Conservation (phyloP, 2,888 invertebrate genomes). For the Synergus laeviventris region DNA sequence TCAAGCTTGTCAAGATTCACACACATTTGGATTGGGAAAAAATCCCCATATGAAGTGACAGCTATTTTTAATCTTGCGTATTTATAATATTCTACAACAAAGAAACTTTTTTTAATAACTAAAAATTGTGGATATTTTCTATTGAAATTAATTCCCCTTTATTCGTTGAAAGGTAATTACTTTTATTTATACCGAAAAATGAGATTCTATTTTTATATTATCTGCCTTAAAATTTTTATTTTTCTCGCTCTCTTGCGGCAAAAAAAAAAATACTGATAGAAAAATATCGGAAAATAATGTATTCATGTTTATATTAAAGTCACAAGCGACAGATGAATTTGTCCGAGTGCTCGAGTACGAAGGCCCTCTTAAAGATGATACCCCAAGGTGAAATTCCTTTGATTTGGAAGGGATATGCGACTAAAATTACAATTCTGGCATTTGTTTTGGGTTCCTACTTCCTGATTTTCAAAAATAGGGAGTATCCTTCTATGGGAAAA, state of each 20-base stretch:
- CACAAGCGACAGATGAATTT: constrained; percentile 24
- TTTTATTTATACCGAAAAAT: background rate
- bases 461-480: constrained; percentile 42
- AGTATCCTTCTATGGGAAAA: background rate
- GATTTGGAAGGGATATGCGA: constrained; percentile 49
- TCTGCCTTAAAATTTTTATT: background rate
- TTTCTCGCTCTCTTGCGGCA: background rate
- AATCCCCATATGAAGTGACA: background rate
- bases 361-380: constrained; percentile 40
- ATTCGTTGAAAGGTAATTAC: background rate
- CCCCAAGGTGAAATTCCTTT: constrained; percentile 27
- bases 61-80: background rate
- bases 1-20: constrained; percentile 3
- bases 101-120: background rate
- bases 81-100: background rate
- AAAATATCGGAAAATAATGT: background rate
- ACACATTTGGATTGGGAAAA: background rate
- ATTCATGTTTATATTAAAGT: background rate
- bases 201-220: background rate
- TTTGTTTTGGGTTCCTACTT: constrained; percentile 50
- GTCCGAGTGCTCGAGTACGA: constrained; percentile 6
- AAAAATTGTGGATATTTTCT: background rate
- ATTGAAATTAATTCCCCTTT: background rate
- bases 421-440: constrained; percentile 47
- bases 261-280: background rate